Evolutionary conservation across 2,113 vertebrate species (phyloP).

Genomic region (Salvelinus namaycush): DNA sequence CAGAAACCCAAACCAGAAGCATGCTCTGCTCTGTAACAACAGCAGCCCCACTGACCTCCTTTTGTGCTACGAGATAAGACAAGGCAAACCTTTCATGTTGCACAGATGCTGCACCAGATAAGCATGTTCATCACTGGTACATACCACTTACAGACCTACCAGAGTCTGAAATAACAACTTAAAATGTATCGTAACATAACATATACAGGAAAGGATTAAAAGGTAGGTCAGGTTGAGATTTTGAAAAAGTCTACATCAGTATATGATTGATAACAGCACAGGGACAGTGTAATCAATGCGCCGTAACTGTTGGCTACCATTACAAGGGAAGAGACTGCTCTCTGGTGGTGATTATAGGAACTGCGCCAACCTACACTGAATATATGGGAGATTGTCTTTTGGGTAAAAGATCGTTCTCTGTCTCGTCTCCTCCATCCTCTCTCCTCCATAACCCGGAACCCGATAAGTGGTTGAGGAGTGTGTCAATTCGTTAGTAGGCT

Average conservation of each 20-base stretch:
- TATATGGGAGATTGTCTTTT: neutral
- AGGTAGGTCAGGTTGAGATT: no score
- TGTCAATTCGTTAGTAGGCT: no score
- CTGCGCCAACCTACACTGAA: neutral
- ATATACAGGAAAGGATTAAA: no score
- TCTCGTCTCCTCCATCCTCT: no score
- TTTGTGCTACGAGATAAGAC: neutral
- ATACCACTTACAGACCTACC: neutral
- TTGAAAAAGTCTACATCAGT: neutral
- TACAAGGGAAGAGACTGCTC: neutral
- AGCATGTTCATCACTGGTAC: neutral
- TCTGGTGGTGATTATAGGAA: constrained; percentile 1
- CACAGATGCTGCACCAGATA: neutral
- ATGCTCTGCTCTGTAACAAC: neutral
- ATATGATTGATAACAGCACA: neutral
- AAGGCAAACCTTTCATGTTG: neutral
- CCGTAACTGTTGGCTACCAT: neutral
- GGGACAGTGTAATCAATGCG: neutral
- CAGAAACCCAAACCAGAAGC: neutral
- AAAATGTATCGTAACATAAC: neutral
- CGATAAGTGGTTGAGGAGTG: neutral
- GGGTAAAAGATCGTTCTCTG: neutral
- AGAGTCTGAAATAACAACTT: neutral
- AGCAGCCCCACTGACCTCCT: neutral
- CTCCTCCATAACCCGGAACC: no score